Conservation (phyloP, 2,888 invertebrate species). For the Microctonus aethiopoides region DNA sequence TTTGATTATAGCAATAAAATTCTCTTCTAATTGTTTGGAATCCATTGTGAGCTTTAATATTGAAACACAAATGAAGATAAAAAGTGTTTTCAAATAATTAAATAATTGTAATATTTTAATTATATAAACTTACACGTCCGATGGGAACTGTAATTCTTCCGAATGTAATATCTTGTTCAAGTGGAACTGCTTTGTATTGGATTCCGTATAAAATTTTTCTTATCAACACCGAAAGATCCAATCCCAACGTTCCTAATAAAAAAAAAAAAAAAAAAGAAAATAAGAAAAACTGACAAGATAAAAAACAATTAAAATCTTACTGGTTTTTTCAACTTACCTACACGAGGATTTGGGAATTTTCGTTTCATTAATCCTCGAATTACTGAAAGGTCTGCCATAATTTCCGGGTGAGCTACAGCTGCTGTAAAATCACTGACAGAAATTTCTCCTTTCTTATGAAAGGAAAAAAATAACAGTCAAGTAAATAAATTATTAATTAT, state of each 20-base stretch:
- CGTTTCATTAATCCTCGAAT: slow-evolving; percentile 83
- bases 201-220: slow-evolving; percentile 77
- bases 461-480: slow-evolving; percentile 44
- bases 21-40: slow-evolving; percentile 76
- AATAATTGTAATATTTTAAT: too few species aligned
- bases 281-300: slow-evolving; percentile 2
- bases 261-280: slow-evolving; percentile 21
- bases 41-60: slow-evolving; percentile 84
- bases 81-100: too few species aligned
- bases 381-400: slow-evolving; percentile 79
- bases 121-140: slow-evolving; percentile 73
- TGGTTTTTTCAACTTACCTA: slow-evolving; percentile 47
- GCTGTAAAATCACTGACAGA: slow-evolving; percentile 78
- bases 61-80: slow-evolving; percentile 1
- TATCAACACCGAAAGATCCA: slow-evolving; percentile 74
- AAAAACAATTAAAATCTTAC: too few species aligned
- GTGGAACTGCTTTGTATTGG: slow-evolving; percentile 75
- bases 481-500: too few species aligned
- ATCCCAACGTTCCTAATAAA: slow-evolving; percentile 74
- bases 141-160: slow-evolving; percentile 75
- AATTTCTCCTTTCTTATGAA: slow-evolving; percentile 69
- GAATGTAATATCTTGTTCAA: slow-evolving; percentile 78
- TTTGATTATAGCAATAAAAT: slow-evolving; percentile 75
- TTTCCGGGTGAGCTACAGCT: slow-evolving; percentile 82
- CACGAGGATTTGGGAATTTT: slow-evolving; percentile 76